Evolutionary conservation across 2,797 vertebrate genomes (phyloP), one percentile per base, ranked within the genome.

Genomic region (Eulemur mongoz): DNA sequence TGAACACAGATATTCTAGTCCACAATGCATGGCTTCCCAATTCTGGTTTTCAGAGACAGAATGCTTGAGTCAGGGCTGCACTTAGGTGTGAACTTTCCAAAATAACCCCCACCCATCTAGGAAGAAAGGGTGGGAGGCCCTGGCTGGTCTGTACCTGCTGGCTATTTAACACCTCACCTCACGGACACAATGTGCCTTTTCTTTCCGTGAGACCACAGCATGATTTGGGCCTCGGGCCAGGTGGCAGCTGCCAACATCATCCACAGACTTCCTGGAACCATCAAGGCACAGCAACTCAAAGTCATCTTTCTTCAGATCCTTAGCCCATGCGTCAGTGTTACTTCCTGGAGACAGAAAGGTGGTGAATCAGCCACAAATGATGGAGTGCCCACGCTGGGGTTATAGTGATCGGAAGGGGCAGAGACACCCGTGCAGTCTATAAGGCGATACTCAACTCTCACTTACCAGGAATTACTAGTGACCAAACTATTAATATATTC

Each of bases 191-290:
- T 0, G 0, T 17, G 93, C 98, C 45, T 48, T 98, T 15, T 99
- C 99, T n/a, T 98, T 98, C 2, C 99, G 99, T 0, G 99, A 97
- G 83, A 99, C 93, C 72, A 99, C 99, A 89, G 99, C 99, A 0
- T 99, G 99, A 85, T 99, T 99, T 0, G 99, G 99, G 27, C 99
- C 99, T 6, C 0, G 0, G n/a, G 99, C 99, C 97, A 99, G 98
- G 97, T 99, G 0, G 97, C 99, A 99, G 0, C 0, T 14, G 0
- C 0, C 0, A 67, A 54, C 99, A 0, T 99, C 57, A 0, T 0
- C 0, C 50, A 99, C 32, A 3, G 98, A 1, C 30, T 96, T 95
- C 65, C 95, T 98, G 50, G 6, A 52, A n/a, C 98, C 98, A 0
- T 97, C 88, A 0, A 98, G 98, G 95, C 99, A 99, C 91, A 99